Evolutionary conservation across 2,113 vertebrate genomes (phyloP).

Genomic region (Rhineura floridana): DNA sequence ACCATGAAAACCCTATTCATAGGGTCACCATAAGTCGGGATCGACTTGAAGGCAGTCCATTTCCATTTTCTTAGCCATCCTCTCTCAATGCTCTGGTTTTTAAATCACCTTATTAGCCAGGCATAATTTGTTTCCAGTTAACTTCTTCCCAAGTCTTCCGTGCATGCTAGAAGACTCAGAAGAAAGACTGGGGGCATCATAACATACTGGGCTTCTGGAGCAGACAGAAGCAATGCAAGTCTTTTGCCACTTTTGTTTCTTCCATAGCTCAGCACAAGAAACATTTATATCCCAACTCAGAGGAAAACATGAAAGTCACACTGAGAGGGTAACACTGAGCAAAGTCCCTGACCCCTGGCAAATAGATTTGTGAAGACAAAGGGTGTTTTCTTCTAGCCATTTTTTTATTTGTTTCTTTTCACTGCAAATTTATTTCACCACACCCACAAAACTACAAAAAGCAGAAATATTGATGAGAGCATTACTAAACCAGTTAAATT

Average conservation of each 20-base stretch:
- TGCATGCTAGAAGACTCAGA: neutral
- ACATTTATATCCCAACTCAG: neutral
- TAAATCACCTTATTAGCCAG: neutral
- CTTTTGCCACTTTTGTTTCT: neutral
- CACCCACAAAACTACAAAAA: neutral
- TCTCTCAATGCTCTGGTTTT: neutral
- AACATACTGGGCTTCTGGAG: neutral
- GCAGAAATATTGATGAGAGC: neutral
- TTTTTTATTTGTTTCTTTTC: neutral
- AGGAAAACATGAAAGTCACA: neutral
- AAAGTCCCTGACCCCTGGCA: neutral
- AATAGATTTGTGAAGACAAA: neutral
- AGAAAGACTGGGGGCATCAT: neutral
- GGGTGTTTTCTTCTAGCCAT: neutral
- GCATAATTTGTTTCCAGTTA: neutral
- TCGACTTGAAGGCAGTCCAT: too few species aligned
- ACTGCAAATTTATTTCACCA: neutral
- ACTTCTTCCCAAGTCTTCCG: neutral
- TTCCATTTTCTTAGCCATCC: too few species aligned
- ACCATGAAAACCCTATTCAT: too few species aligned
- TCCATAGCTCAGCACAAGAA: neutral
- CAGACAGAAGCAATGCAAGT: neutral
- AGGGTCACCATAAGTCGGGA: too few species aligned
- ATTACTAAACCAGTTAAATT: neutral
- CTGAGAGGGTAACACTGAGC: neutral